These are phyloP conservation scores for Corythornis vintsioides DNA, from an alignment of 2,113 vertebrate species.

Conservation along the genomic window DNA sequence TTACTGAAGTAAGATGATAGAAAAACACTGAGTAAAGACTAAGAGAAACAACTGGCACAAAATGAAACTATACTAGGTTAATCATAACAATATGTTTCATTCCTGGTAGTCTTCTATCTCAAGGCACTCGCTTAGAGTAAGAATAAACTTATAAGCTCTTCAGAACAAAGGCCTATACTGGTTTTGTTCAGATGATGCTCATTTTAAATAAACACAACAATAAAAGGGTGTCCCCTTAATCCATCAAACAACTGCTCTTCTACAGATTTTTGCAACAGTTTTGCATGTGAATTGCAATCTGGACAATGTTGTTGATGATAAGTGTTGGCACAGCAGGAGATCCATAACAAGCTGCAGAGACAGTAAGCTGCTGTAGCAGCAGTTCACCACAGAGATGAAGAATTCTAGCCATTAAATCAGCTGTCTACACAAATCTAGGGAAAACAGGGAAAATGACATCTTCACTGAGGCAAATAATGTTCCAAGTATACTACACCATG, in stretches of 20 bases:
- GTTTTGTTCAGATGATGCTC: background rate
- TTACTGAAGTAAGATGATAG: background rate
- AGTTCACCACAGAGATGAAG: background rate
- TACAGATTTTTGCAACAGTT: background rate
- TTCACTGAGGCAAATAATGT: slow-evolving; percentile 34
- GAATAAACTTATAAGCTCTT: accelerated
- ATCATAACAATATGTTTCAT: background rate
- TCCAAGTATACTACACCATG: slow-evolving; percentile 26
- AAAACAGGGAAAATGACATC: slow-evolving; percentile 29
- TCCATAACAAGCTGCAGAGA: background rate
- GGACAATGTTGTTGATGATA: background rate
- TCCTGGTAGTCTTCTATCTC: background rate
- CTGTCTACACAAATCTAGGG: slow-evolving; percentile 36
- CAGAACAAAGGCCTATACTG: background rate
- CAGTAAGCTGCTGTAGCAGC: slow-evolving; percentile 5
- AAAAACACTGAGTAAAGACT: background rate
- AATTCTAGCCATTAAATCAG: background rate
- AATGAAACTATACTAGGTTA: background rate
- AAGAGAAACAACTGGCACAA: background rate
- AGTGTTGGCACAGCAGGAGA: background rate
- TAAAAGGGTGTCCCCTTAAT: background rate
- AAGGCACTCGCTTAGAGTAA: background rate
- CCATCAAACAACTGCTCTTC: background rate
- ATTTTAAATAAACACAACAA: background rate
- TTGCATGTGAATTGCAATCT: background rate